Base-by-base conservation (phyloP, 2,113 vertebrate species). In the Microcebus ravelobensis region DNA sequence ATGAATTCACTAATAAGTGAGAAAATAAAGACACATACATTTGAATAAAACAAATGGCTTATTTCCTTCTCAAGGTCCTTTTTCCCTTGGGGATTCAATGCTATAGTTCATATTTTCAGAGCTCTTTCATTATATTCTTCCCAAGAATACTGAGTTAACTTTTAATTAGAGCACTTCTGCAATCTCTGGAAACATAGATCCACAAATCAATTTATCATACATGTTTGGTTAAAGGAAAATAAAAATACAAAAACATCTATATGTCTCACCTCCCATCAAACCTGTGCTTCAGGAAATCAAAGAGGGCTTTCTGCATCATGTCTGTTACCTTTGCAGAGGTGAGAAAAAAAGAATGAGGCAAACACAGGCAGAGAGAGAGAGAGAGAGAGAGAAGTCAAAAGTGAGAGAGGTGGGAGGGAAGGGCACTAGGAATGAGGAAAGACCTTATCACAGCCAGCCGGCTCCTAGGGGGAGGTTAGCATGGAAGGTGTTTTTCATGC, bases 221-320 rank as follows among this genome's bases (percentile, higher is more conserved):
- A 93, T 77, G 48, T 83, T 77, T 14, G 23, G 59, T 95, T 90
- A 92, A 67, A 96, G 81, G 39, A 79, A 97, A 94, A 97, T 57
- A 70, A 90, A 95, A 84, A 98, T 96, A 98, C 8, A 96, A 95
- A 98, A 98, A 98, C 82, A 97, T 98, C 97, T 97, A 86, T 70
- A 73, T 96, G 95, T 97, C 99, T 99, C 98, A 99, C 99, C 99
- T 99, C 98, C 99, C 99, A 97, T 99, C 99, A 98, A 99, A 99
- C 98, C 99, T 99, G 99, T 99, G 99, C 99, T 99, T 99, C 98
- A 99, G 99, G 99, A 99, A 99, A 99, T 99, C 99, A 99, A 99
- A 99, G 97, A 99, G 99, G 65, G 99, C 99, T 99, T 99, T 99
- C 99, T 99, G 99, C 99, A 99, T 99, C 99, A 99, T 99, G 98